phyloP scores from a whole-genome alignment of 2,888 invertebrate species.

The Philaethria dido region DNA sequence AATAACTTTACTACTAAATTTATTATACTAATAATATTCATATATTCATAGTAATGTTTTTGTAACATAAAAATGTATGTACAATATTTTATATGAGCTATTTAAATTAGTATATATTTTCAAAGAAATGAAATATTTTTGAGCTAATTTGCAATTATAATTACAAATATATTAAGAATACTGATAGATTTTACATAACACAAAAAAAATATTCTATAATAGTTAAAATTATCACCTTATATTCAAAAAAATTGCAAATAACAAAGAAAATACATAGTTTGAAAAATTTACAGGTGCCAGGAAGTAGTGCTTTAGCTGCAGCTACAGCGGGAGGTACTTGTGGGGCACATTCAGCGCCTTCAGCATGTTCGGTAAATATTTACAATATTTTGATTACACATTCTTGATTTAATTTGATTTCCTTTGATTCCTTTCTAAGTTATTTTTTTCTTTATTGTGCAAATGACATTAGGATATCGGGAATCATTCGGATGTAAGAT shows the following conservation, averaged over 20 bases:
- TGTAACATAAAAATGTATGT: too few species aligned
- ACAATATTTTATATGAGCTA: too few species aligned
- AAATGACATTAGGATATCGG: constrained; percentile 46
- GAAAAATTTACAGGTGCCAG: constrained; percentile 66
- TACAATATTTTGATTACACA: constrained; percentile 5
- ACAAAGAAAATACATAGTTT: not conserved
- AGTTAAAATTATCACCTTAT: not conserved
- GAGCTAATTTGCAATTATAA: too few species aligned
- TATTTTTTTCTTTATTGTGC: constrained; percentile 38
- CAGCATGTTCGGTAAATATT: constrained; percentile 76
- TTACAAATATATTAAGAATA: too few species aligned
- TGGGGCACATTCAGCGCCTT: constrained; percentile 76
- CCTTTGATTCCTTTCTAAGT: not conserved
- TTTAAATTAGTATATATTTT: too few species aligned
- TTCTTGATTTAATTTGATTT: not conserved
- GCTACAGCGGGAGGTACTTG: constrained; percentile 75
- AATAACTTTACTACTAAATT: too few species aligned
- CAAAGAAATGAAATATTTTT: too few species aligned
- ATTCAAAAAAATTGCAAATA: not conserved
- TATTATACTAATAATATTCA: too few species aligned
- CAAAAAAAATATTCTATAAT: too few species aligned
- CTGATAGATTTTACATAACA: too few species aligned
- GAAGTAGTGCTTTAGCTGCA: constrained; percentile 77
- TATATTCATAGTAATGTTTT: too few species aligned
- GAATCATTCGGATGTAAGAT: constrained; percentile 46